Evolutionary conservation across 2,797 vertebrate genomes (phyloP).

Genomic region (Cyclura pinguis): DNA sequence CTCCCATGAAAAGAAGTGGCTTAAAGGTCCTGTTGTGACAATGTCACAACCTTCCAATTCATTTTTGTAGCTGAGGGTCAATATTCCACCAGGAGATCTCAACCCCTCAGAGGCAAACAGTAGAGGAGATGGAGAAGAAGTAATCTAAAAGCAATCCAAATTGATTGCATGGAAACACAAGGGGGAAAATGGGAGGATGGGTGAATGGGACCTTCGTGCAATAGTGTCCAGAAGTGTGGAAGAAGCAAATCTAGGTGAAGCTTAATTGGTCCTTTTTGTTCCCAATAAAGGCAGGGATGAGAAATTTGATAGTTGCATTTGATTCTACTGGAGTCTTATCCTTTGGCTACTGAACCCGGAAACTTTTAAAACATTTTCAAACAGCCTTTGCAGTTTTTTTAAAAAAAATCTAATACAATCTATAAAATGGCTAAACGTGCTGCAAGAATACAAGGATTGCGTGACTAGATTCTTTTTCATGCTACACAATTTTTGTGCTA

Average conservation of each 20-base stretch:
- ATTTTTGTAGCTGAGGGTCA: background rate
- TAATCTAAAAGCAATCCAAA: conserved; percentile 41
- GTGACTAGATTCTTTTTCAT: background rate
- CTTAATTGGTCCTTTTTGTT: background rate
- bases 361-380: background rate
- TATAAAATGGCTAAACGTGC: background rate
- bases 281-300: background rate
- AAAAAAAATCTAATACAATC: background rate
- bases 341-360: too few relatives aligned
- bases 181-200: background rate
- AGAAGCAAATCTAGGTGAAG: background rate
- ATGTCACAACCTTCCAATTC: conserved; percentile 21
- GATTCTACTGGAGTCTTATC: background rate
- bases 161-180: background rate
- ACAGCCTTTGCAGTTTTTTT: background rate
- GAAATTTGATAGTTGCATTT: background rate
- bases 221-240: background rate
- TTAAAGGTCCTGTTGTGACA: conserved; percentile 36
- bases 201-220: background rate
- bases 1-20: conserved; percentile 39
- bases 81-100: background rate
- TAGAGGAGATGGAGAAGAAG: conserved; percentile 22
- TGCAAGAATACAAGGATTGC: background rate
- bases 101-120: background rate
- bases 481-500: too few relatives aligned